Percentiles rank a stretch among this genome's conserved stretches.
phyloP scores from a whole-genome alignment of 2,888 invertebrate genomes.

The Ligdia adustata region DNA sequence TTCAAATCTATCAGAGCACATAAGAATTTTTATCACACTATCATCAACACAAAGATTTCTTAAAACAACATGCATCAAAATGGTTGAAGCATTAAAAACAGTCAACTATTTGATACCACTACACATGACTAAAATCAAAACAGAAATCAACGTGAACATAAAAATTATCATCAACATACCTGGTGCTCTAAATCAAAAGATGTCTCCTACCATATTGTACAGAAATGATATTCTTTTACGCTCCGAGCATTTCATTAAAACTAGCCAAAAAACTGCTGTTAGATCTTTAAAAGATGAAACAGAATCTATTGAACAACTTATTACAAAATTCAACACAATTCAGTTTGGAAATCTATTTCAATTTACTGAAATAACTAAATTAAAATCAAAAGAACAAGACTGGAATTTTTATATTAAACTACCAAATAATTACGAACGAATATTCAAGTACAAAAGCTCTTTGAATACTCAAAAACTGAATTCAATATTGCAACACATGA shows the following conservation, averaged over 20 bases:
- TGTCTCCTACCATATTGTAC: slow-evolving; percentile 60
- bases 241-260: slow-evolving; percentile 64
- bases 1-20: slow-evolving; percentile 41
- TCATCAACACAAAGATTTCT: slow-evolving; percentile 44
- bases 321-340: slow-evolving; percentile 41
- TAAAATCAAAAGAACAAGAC: slow-evolving; percentile 22
- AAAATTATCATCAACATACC: slow-evolving; percentile 61
- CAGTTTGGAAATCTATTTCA: slow-evolving; percentile 51
- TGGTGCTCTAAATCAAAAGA: slow-evolving; percentile 51
- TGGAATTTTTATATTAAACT: slow-evolving; percentile 58
- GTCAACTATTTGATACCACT: slow-evolving; percentile 56
- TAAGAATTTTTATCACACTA: slow-evolving; percentile 60
- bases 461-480: background rate
- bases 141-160: slow-evolving; percentile 49
- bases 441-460: slow-evolving; percentile 31
- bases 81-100: slow-evolving; percentile 51
- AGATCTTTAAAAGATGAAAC: slow-evolving; percentile 42
- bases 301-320: slow-evolving; percentile 44
- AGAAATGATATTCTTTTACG: slow-evolving; percentile 48
- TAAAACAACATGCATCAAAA: slow-evolving; percentile 57
- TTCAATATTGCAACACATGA: slow-evolving; percentile 45
- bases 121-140: slow-evolving; percentile 32
- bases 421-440: slow-evolving; percentile 49
- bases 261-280: slow-evolving; percentile 30
- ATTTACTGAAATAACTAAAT: slow-evolving; percentile 40